phyloP scores from a whole-genome alignment of 1,140 invertebrate genomes.

The Globodera ellingtonae region DNA sequence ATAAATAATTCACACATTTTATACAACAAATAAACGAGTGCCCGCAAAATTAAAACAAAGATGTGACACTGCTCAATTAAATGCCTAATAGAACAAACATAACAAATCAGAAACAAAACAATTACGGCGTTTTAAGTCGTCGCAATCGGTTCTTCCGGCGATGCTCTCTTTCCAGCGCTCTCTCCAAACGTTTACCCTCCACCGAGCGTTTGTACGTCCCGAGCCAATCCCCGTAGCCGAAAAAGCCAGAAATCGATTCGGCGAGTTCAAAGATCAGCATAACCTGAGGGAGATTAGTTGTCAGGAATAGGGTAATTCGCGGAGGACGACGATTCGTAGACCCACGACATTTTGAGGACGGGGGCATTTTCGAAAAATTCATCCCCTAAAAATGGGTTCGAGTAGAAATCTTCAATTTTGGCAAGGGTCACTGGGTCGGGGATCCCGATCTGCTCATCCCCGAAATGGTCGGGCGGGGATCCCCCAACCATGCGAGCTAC shows the following conservation, averaged over 20 bases:
- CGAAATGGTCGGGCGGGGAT: too few species aligned
- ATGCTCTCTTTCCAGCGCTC: not conserved
- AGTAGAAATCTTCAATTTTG: too few species aligned
- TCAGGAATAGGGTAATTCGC: not conserved
- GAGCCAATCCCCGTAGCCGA: constrained; percentile 20
- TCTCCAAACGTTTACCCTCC: not conserved
- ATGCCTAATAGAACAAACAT: not conserved
- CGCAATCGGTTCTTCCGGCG: not conserved
- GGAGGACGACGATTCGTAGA: too few species aligned
- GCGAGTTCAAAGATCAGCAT: constrained; percentile 9
- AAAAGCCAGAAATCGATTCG: constrained; percentile 1
- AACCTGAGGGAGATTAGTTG: not conserved
- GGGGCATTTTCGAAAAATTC: too few species aligned
- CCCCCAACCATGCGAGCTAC: too few species aligned
- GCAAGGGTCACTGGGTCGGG: too few species aligned
- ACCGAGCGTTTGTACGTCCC: constrained; percentile 12
- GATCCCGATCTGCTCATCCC: too few species aligned
- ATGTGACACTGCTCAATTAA: not conserved
- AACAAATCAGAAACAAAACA: not conserved
- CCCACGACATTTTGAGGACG: too few species aligned
- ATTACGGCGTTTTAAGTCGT: not conserved
- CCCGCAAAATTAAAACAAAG: not conserved
- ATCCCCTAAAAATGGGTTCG: too few species aligned
- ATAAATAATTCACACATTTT: constrained; percentile 1
- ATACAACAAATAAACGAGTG: not conserved